Evolutionary conservation across 2,888 invertebrate species (phyloP).

Genomic region (Mesochorus sp.): DNA sequence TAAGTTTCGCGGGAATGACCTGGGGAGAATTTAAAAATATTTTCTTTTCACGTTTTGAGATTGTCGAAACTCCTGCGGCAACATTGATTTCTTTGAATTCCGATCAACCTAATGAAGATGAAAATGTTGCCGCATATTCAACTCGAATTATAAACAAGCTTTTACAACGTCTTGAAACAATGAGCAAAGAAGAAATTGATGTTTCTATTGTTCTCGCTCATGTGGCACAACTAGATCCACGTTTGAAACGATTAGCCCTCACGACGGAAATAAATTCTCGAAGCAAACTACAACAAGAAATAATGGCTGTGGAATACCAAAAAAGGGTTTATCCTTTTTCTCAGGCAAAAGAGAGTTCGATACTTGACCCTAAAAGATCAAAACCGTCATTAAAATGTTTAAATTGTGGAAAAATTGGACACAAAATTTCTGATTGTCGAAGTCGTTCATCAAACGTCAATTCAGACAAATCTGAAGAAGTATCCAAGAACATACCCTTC

Average conservation of each 20-base stretch:
- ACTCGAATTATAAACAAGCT: slow-evolving; percentile 25
- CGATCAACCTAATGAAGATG: slow-evolving; percentile 43
- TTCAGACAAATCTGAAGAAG: neutral
- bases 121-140: slow-evolving; percentile 48
- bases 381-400: slow-evolving; percentile 11
- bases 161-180: neutral
- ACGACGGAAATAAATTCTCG: slow-evolving; percentile 52
- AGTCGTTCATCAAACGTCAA: neutral
- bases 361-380: neutral
- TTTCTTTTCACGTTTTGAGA: slow-evolving; percentile 41
- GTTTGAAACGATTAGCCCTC: slow-evolving; percentile 49
- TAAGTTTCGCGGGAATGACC: slow-evolving; percentile 38
- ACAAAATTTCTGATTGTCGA: neutral
- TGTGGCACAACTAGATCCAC: slow-evolving; percentile 35
- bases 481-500: neutral
- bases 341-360: neutral
- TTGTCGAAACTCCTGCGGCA: slow-evolving; percentile 40
- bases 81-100: slow-evolving; percentile 23
- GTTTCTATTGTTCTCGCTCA: slow-evolving; percentile 52
- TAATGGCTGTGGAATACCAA: slow-evolving; percentile 1
- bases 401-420: slow-evolving; percentile 24
- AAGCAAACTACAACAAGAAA: slow-evolving; percentile 39
- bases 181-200: slow-evolving; percentile 44
- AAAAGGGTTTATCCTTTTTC: slow-evolving; percentile 8
- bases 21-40: slow-evolving; percentile 53